These are phyloP conservation scores for Stictocephala bisonia DNA, from an alignment of 2,888 invertebrate genomes.

Conservation along the genomic window DNA sequence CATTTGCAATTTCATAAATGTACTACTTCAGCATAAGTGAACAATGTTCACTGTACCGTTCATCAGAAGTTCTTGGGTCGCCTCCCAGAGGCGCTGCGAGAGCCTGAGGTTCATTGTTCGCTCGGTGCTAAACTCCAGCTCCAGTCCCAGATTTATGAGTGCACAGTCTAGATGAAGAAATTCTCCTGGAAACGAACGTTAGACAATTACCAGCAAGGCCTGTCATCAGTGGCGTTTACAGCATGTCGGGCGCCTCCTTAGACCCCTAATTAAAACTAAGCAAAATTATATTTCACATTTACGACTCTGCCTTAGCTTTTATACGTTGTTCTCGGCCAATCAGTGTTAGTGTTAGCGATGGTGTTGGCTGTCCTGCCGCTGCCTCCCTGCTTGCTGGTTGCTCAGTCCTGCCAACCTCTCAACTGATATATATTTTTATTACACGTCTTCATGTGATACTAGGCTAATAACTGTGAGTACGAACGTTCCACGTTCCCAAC, in stretches of 20 bases:
- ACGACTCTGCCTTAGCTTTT: constrained; percentile 39
- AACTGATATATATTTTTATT: no score
- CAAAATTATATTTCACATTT: constrained; percentile 40
- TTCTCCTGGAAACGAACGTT: constrained; percentile 40
- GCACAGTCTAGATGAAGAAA: constrained; percentile 39
- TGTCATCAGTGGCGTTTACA: constrained; percentile 41
- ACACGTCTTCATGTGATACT: no score
- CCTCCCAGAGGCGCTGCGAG: no score
- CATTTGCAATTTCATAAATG: no score
- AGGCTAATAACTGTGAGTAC: no score
- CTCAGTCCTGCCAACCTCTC: no score
- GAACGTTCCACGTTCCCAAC: no score
- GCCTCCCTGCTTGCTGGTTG: no score
- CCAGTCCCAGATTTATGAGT: constrained; percentile 34
- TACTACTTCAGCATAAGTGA: no score
- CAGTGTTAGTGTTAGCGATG: constrained; percentile 8
- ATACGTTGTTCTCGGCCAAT: constrained; percentile 39
- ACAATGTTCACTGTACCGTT: no score
- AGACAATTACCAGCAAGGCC: constrained; percentile 13
- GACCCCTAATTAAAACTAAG: constrained; percentile 39
- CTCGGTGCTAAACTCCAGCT: neutral
- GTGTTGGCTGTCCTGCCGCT: constrained; percentile 8
- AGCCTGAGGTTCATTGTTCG: constrained; percentile 35
- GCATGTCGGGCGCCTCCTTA: constrained; percentile 26
- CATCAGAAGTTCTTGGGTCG: no score